Base-by-base conservation (phyloP, 2,888 invertebrate genomes). In the Ephialtes manifestator region DNA sequence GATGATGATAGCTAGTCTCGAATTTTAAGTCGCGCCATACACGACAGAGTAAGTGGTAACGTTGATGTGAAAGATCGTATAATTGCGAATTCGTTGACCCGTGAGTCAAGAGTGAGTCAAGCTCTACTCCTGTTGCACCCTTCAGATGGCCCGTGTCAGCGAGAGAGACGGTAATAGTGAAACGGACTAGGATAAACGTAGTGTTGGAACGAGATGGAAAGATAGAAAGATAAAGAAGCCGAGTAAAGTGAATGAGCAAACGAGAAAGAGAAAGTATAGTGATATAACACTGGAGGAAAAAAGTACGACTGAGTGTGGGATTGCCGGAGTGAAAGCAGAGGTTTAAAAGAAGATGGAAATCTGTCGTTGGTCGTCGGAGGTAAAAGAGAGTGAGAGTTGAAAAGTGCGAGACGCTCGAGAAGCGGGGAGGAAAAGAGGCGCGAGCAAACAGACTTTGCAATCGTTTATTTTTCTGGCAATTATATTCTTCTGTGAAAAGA, bases 381-480 rank as follows among this genome's bases (percentile, higher is more conserved):
- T 43, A 58, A 58, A 74, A 75, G 55, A 55, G 74, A 72, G 67
- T 67, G 63, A 48, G 65, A 67, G 65, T 55, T 77, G 39, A 72
- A 70, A 76, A 76, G 58, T 48, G 72, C 55, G 43, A 77, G 35
- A 60, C 81, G 43, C 53, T 51, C 43, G 58, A 79, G 79, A 48
- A 76, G 68, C 58, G 63, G 43, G 70, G 58, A 70, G 83, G 68
- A 80, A 70, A 86, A 71, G 87, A 88, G 89, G 89, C 88, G 89
- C 87, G 90, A 89, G 91, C 91, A 92, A 92, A 92, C 92, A 92
- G 90, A 91, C 90, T 89, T 89, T 87, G 90, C 89, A 89, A 92
- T 92, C 91, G 91, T 93, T 93, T 93, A 93, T 93, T 93, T 93
- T 93, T 91, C 92, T 92, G 92, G 93, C 93, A 93, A 93, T 93